Evolutionary conservation across 2,888 invertebrate genomes (phyloP), one percentile per base, ranked within the genome.

Genomic region (Ctenicera cuprea): DNA sequence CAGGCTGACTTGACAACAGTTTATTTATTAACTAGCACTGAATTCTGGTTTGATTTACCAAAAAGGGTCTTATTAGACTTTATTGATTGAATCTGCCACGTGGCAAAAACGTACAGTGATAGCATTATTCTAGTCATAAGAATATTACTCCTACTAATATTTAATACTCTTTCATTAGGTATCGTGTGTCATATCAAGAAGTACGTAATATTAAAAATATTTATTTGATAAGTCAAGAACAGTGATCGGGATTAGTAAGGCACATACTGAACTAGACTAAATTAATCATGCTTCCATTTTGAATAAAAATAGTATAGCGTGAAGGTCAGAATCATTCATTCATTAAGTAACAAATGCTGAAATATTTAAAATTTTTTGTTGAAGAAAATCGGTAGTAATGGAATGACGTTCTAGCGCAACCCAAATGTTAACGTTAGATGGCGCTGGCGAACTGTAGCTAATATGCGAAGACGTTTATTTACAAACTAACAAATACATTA

Each of bases 41-140:
- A n/a, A n/a, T 26, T 5, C 26, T 26, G 26, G 26, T 3, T 26
- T 26, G 26, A 26, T 26, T 26, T 26, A 5, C 26, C 5, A 26
- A 26, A 2, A 5, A 26, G 26, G 26, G 26, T 26, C 26, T 26
- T 26, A 26, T 26, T 5, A 26, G 5, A 26, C n/a, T n/a, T n/a
- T n/a, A 38, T 38, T 12, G 11, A 38, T 38, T 38, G 38, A 38
- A 38, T 11, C 7, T 12, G 3, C 38, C 12, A 38, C 7, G 38
- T 12, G 12, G 2, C 1, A 38, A 26, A 5, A 26, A 26, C 26
- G 5, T 26, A 26, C 48, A 52, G 73, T 73, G 73, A 73, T 73
- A 73, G 64, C 43, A 73, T 73, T 73, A 67, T 68, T 73, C 73
- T 73, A 73, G 73, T 73, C 73, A 69, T 65, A 71, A 52, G 30